Evolutionary conservation across 1,140 invertebrate genomes (phyloP), one percentile per base, ranked within the genome.

Genomic region (Oncopodura yosiiana): DNA sequence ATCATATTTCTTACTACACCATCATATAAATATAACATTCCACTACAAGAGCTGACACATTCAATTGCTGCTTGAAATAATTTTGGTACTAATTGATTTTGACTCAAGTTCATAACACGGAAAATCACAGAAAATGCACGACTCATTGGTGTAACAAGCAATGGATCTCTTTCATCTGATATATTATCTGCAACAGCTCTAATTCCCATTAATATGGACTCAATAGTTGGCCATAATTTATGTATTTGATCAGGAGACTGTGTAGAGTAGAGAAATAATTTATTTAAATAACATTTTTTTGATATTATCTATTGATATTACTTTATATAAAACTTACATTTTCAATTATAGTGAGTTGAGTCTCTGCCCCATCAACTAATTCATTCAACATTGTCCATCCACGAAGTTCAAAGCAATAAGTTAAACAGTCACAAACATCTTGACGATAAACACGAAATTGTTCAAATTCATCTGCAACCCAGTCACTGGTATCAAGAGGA

Each of bases 311-410:
- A n/a, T n/a, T n/a, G n/a, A n/a, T n/a, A n/a, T n/a, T n/a, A n/a
- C n/a, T n/a, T n/a, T n/a, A n/a, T n/a, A n/a, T n/a, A n/a, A n/a
- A n/a, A n/a, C 18, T 51, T 48, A 61, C 59, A 50, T 24, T 55
- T 53, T 58, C 60, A 48, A 54, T 43, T 14, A 27, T 32, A 23
- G 44, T 18, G 16, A 59, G 34, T 27, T 56, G 42, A 18, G 23
- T 21, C 32, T 63, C 57, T n/a, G 56, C 49, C 38, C 38, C 32
- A 32, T 54, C 53, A 5, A 63, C 46, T 4, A 63, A 30, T 36
- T 63, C 61, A 52, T 63, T 60, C 21, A 63, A 36, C 46, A 60
- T 55, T 3, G 58, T 56, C 54, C 52, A 60, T 27, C 61, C 61
- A 19, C 61, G 36, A 16, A 63, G 49, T 38, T 63, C 61, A 44